Evolutionary conservation across 2,888 invertebrate species (phyloP), one percentile per base, ranked within the genome.

Genomic region (Slavum lentiscoides): DNA sequence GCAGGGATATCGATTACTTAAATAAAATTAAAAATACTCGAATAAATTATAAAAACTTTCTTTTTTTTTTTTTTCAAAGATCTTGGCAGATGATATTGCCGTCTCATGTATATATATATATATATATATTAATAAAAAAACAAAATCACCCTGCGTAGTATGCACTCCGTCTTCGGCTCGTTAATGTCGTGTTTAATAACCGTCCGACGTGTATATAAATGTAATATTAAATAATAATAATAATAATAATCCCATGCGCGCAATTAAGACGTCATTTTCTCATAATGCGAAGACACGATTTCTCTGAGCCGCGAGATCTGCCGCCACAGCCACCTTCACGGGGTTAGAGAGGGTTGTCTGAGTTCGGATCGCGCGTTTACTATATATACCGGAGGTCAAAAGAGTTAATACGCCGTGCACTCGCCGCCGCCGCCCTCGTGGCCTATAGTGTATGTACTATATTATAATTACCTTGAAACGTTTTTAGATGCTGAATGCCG

Each of bases 251-350:
- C 7, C 7, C 5, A 19, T 19, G n/a, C n/a, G n/a, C n/a, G 61
- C 76, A 76, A 76, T 76, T 76, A 76, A 76, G 76, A 76, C 68
- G 76, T 76, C 76, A 76, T 61, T 73, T 61, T 23, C 19, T 43
- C 11, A 49, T 49, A 49, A 39, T 9, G 49, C 8, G 11, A 5
- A 7, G 7, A 49, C 49, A 49, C 49, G 49, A 49, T 1, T 49
- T 49, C n/a, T n/a, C 3, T 43, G 39, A 17, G 55, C 55, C 37
- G n/a, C 15, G 8, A 23, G 75, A 75, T 59, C 13, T 58, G 59
- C 13, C 37, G 55, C 23, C n/a, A 23, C 53, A 64, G 37, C 30
- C 73, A 11, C 6, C 4, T 58, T 55, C 64, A 19, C 49, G 53
- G n/a, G 49, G 55, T 17, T 7, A 19, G 30, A 76, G 67, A n/a